phyloP scores from a whole-genome alignment of 2,113 vertebrate species.

The Gallinago media region DNA sequence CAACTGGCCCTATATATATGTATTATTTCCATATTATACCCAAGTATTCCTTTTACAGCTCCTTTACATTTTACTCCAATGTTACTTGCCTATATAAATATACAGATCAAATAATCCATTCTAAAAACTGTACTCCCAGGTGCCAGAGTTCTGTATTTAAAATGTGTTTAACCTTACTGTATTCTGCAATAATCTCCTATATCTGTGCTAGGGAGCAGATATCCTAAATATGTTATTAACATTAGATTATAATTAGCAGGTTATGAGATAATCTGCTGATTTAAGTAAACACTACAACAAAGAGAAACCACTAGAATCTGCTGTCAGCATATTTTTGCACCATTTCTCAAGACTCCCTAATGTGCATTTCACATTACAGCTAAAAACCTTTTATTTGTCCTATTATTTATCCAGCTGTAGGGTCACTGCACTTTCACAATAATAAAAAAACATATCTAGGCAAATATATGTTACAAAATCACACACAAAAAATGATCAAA shows the following conservation, averaged over 20 bases:
- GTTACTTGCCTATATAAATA: background rate
- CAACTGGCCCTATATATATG: background rate
- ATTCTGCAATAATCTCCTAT: conserved; percentile 7
- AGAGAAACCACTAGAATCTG: conserved; percentile 18
- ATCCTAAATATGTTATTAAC: conserved; percentile 54
- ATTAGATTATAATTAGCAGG: conserved; percentile 47
- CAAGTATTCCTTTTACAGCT: background rate
- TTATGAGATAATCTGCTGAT: conserved; percentile 60
- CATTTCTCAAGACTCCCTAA: conserved; percentile 13
- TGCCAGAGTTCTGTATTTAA: conserved; percentile 9
- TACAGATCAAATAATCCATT: background rate
- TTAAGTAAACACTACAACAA: conserved; percentile 9
- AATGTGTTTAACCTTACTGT: background rate
- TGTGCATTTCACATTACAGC: conserved; percentile 47
- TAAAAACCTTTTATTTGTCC: conserved; percentile 28
- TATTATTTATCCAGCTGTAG: background rate
- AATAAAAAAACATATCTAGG: background rate
- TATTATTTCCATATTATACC: background rate
- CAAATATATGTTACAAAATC: background rate
- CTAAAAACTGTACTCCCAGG: background rate
- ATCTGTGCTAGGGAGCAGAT: background rate
- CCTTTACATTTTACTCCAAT: background rate
- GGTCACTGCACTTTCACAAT: background rate
- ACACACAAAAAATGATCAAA: background rate
- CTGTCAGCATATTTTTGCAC: conserved; percentile 50